phyloP scores from a whole-genome alignment of 2,888 invertebrate species.

The Tiliacea aurago region DNA sequence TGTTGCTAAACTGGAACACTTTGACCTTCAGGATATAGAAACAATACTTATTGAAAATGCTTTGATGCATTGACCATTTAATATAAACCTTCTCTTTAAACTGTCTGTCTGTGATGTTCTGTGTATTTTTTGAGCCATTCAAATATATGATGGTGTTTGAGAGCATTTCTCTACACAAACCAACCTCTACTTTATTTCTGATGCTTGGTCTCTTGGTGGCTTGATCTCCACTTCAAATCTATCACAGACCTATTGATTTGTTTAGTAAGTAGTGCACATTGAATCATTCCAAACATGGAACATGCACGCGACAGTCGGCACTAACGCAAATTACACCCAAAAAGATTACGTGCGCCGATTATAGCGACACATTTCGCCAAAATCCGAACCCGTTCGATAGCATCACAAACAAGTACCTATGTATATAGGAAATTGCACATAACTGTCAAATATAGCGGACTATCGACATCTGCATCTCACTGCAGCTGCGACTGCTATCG shows the following conservation, averaged over 20 bases:
- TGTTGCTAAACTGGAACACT: background rate
- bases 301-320: conserved; percentile 10
- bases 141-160: too few relatives aligned
- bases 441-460: conserved; percentile 67
- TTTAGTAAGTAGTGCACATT: background rate
- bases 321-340: background rate
- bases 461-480: conserved; percentile 67
- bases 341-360: conserved; percentile 18
- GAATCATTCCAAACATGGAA: background rate
- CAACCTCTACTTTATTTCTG: background rate
- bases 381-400: conserved; percentile 51
- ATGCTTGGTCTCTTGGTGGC: too few relatives aligned
- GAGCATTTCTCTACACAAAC: background rate
- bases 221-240: background rate
- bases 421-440: conserved; percentile 76
- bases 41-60: background rate
- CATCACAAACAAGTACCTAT: conserved; percentile 61
- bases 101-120: background rate
- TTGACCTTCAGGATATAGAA: background rate
- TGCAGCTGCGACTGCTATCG: conserved; percentile 62
- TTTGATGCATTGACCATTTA: background rate
- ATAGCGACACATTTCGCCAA: conserved; percentile 28
- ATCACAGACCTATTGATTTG: background rate
- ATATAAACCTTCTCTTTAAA: background rate
- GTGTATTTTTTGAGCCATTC: background rate